Conservation (phyloP, 2,113 vertebrate species). For the Callaeas wilsoni region DNA sequence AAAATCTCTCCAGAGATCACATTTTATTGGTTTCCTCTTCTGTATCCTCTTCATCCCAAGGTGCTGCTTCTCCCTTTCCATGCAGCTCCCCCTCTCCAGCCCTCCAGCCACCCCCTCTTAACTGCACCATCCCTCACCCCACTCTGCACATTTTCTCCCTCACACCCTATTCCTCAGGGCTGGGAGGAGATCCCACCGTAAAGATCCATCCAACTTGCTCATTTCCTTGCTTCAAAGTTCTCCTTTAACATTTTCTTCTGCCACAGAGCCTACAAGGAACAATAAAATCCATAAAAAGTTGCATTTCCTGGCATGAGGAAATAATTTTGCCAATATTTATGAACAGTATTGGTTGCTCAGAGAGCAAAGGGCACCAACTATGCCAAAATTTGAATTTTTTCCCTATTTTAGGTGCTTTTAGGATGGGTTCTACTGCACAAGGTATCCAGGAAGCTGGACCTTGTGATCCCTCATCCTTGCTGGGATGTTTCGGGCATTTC, state of each 20-base stretch:
- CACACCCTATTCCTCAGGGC: neutral
- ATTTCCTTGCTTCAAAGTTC: constrained; percentile 31
- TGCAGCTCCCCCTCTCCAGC: neutral
- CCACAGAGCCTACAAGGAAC: neutral
- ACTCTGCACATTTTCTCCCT: neutral
- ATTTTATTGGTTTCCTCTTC: neutral
- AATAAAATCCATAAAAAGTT: constrained; percentile 1
- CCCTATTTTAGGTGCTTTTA: neutral
- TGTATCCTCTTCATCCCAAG: neutral
- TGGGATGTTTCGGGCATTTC: neutral
- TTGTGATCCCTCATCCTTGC: neutral
- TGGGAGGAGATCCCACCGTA: neutral
- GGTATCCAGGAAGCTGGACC: neutral
- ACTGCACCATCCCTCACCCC: neutral
- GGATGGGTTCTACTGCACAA: neutral
- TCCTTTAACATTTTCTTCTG: neutral
- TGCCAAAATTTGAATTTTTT: neutral
- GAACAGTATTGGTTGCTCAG: neutral
- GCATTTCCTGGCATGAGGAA: neutral
- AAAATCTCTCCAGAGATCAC: neutral
- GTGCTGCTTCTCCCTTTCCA: neutral
- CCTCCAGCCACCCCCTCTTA: neutral
- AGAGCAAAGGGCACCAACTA: neutral
- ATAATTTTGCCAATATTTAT: neutral
- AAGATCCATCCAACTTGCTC: neutral